Base-by-base conservation (phyloP, 2,113 vertebrate species). In the Aix galericulata region DNA sequence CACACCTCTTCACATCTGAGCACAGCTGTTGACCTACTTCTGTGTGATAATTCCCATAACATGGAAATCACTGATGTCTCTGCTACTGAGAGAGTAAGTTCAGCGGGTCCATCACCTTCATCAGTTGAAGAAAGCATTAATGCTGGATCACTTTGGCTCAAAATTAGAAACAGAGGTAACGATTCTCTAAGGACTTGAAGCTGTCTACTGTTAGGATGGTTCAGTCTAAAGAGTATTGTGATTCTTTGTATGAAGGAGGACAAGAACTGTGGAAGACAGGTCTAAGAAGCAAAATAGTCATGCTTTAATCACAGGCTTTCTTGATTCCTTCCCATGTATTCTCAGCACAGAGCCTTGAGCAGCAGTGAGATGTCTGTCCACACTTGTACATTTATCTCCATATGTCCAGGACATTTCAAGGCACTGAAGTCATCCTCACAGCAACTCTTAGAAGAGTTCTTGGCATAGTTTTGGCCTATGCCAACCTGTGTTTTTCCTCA, bases 11-110 rank as follows among this genome's bases (percentile, higher is more conserved):
- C 68, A 88, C 42, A 75, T 86, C 88, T 95, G 85, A 95, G 90
- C 50, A 88, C 88, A 93, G 82, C 87, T 96, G 88, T 97, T 97
- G 83, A 95, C 93, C 93, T 83, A 88, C 32, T 92, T 97, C 64
- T 93, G 52, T 64, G 60, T 0, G 3, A 72, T 93, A 86, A 90
- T 90, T 97, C 80, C 72, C 0, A 0, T 66, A 79, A 69, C 78
- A 86, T 86, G 80, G 80, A 94, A 91, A 93, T 72, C 86, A 72
- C 76, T 95, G 79, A 81, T 95, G 52, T 93, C 0, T 6, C 56
- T 86, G 77, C 0, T 2, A 73, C 82, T 66, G 56, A 78, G 14
- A 48, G 4, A 69, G 32, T 31, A 74, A 81, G 68, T 94, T 95
- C 82, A 88, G 34, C 32, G 80, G 52, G 72, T 63, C 85, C 67